A percentile compares a stretch with the other conserved stretches of the same genome.
Evolutionary conservation across 2,888 invertebrate species (phyloP).

Genomic region (Onchidella celtica): DNA sequence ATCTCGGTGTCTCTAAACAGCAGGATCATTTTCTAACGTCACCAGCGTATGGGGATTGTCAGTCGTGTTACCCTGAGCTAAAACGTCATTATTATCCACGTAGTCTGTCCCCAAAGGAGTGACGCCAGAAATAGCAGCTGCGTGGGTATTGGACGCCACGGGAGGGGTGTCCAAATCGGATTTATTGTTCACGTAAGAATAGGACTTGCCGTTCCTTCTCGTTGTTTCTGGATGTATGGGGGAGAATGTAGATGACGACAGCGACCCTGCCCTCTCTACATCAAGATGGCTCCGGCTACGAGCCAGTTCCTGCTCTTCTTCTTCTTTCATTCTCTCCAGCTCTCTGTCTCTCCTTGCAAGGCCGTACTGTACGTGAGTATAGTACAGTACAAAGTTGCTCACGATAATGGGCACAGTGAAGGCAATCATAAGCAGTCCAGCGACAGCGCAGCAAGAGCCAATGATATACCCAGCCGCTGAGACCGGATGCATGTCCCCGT

Average conservation of each 20-base stretch:
- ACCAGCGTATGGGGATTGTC: neutral
- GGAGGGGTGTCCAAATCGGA: no score
- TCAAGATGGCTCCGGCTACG: conserved; percentile 11
- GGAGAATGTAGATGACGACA: neutral
- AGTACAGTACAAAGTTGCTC: conserved; percentile 78
- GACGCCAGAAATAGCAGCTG: no score
- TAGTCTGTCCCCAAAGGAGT: no score
- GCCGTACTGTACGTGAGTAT: conserved; percentile 77
- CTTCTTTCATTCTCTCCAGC: conserved; percentile 45
- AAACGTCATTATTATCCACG: no score
- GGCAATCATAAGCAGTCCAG: conserved; percentile 76
- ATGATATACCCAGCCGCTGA: conserved; percentile 73
- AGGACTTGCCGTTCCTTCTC: conserved; percentile 38
- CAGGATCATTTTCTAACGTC: no score
- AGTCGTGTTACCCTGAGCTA: no score
- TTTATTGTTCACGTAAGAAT: conserved; percentile 1
- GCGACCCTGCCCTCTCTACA: conserved; percentile 12
- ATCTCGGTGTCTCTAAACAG: no score
- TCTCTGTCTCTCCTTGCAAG: conserved; percentile 59
- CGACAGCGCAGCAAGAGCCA: conserved; percentile 75
- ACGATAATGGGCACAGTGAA: conserved; percentile 78
- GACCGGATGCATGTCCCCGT: conserved; percentile 76
- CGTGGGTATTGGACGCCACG: no score
- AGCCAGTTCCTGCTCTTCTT: conserved; percentile 8
- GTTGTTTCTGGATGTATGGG: neutral